Evolutionary conservation across 2,888 invertebrate species (phyloP).

Genomic region (Pharmacophagus antenor): DNA sequence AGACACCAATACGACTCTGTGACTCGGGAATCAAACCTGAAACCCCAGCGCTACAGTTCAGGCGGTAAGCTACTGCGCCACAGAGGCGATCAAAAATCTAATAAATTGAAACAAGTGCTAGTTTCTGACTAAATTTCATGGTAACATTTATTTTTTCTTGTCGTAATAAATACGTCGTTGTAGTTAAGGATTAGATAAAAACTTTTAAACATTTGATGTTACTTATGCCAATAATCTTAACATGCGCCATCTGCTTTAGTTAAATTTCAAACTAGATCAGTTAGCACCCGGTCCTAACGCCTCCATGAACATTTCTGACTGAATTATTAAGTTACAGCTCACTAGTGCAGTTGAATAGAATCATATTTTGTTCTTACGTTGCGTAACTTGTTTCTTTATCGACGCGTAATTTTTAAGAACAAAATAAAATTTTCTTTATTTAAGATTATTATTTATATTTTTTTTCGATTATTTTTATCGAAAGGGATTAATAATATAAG

Average conservation of each 20-base stretch:
- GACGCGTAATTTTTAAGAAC: neutral
- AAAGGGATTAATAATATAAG: too few species aligned
- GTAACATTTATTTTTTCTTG: too few species aligned
- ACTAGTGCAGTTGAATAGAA: constrained; percentile 32
- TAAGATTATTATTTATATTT: neutral
- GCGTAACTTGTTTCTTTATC: constrained; percentile 21
- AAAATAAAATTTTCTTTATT: neutral
- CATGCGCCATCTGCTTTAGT: constrained; percentile 52
- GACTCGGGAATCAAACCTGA: too few species aligned
- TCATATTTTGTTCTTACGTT: constrained; percentile 25
- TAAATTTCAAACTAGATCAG: constrained; percentile 63
- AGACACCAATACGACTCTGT: too few species aligned
- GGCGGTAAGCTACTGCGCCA: too few species aligned
- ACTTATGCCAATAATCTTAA: constrained; percentile 56
- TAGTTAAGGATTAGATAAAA: neutral
- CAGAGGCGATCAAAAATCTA: too few species aligned
- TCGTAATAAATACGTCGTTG: neutral
- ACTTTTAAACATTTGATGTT: constrained; percentile 36
- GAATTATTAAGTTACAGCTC: constrained; percentile 40
- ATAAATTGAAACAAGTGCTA: too few species aligned
- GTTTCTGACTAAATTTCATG: too few species aligned
- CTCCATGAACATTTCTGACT: constrained; percentile 57
- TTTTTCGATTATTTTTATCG: too few species aligned
- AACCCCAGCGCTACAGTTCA: too few species aligned
- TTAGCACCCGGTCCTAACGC: constrained; percentile 64